Evolutionary conservation across 2,113 vertebrate species (phyloP).

Genomic region (Pipra filicauda): DNA sequence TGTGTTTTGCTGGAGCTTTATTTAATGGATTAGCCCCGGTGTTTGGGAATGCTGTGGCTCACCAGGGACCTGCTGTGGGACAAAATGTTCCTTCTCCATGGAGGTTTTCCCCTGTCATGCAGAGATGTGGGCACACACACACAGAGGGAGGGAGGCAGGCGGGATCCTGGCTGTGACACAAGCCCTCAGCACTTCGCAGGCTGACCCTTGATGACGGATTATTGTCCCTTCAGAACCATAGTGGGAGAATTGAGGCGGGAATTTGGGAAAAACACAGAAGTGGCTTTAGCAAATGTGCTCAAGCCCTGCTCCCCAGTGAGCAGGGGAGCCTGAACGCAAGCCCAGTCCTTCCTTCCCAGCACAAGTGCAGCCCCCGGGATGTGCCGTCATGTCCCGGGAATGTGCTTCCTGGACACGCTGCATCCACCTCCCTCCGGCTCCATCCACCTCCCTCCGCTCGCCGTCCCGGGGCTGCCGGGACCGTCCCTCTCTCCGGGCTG

Average conservation of each 20-base stretch:
- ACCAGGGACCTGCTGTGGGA: neutral
- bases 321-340: neutral
- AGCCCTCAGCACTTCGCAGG: neutral
- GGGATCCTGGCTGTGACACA: neutral
- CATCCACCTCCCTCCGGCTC: neutral
- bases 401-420: neutral
- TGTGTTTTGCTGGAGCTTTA: neutral
- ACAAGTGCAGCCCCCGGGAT: neutral
- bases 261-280: neutral
- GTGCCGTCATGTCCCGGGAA: neutral
- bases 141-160: rapidly evolving
- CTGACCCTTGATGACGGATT: neutral
- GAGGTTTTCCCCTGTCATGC: rapidly evolving
- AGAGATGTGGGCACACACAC: neutral
- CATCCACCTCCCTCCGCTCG: neutral
- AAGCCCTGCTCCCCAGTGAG: neutral
- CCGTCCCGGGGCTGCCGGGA: neutral
- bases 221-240: neutral
- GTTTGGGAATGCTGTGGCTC: neutral
- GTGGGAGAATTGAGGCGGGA: neutral
- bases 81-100: neutral
- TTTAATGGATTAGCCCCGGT: neutral
- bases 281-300: neutral
- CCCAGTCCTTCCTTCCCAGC: slow-evolving; percentile 21
- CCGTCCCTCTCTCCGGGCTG: neutral